Evolutionary conservation across 2,888 invertebrate genomes (phyloP).

Genomic region (Dynastes maya): DNA sequence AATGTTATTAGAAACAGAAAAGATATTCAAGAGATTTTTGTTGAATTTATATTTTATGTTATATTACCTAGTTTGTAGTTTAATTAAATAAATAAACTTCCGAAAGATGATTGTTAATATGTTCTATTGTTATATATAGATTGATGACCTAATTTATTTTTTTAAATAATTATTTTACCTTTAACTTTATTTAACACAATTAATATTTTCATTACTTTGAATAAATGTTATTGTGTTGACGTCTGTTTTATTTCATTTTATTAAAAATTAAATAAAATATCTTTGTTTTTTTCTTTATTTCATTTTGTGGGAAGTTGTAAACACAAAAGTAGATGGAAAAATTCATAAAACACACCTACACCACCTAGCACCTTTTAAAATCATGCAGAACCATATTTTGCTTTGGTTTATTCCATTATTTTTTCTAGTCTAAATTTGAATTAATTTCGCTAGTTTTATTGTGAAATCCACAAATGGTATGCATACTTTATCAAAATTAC

Average conservation of each 20-base stretch:
- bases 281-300: constrained; percentile 14
- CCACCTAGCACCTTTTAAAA: too few species aligned
- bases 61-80: constrained; percentile 9
- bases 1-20: constrained; percentile 17
- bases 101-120: constrained; percentile 32
- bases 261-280: constrained; percentile 16
- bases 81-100: not conserved
- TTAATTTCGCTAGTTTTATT: too few species aligned
- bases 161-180: constrained; percentile 9
- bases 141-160: constrained; percentile 6
- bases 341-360: too few species aligned
- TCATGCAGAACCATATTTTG: too few species aligned
- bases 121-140: not conserved
- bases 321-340: too few species aligned
- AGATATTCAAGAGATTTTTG: too few species aligned
- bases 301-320: not conserved
- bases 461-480: too few species aligned
- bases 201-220: constrained; percentile 12
- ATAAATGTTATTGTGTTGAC: constrained; percentile 22
- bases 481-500: too few species aligned
- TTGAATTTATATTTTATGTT: not conserved
- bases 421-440: too few species aligned
- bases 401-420: too few species aligned
- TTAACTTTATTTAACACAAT: constrained; percentile 19
- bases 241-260: constrained; percentile 16